Evolutionary conservation across 2,888 invertebrate genomes (phyloP).

Genomic region (Sphaeridia pumilis): DNA sequence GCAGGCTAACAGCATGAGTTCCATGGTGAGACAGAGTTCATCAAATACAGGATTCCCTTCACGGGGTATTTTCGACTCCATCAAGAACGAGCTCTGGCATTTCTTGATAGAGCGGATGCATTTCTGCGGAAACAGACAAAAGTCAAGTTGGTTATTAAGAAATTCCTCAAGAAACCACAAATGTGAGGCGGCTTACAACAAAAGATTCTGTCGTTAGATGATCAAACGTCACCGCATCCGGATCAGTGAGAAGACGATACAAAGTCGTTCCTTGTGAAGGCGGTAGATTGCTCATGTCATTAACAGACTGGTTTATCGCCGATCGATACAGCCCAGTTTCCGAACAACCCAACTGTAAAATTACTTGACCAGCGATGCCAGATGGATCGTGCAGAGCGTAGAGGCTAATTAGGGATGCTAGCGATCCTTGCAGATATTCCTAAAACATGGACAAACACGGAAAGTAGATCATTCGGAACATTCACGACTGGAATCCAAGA

Average conservation of each 20-base stretch:
- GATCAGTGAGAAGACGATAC: conserved; percentile 49
- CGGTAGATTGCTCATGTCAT: conserved; percentile 45
- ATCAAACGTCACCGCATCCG: conserved; percentile 50
- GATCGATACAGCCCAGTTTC: conserved; percentile 47
- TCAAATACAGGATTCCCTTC: conserved; percentile 43
- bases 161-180: background rate
- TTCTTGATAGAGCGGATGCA: conserved; percentile 48
- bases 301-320: conserved; percentile 43
- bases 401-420: conserved; percentile 46
- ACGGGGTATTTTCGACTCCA: conserved; percentile 38
- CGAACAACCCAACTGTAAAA: conserved; percentile 48
- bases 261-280: conserved; percentile 48
- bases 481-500: background rate
- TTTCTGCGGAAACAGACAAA: conserved; percentile 41
- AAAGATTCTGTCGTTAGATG: conserved; percentile 48
- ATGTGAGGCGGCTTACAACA: conserved; percentile 42
- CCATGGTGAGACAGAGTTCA: conserved; percentile 50
- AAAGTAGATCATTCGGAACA: background rate
- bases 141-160: background rate
- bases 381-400: conserved; percentile 46
- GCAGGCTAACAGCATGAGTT: conserved; percentile 49
- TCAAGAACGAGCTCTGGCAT: conserved; percentile 43
- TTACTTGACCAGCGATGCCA: conserved; percentile 43
- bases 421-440: conserved; percentile 44
- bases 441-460: conserved; percentile 31